Evolutionary conservation across 2,797 vertebrate genomes (phyloP), one percentile per base, ranked within the genome.

Genomic region (Mormyrops boulengeri): DNA sequence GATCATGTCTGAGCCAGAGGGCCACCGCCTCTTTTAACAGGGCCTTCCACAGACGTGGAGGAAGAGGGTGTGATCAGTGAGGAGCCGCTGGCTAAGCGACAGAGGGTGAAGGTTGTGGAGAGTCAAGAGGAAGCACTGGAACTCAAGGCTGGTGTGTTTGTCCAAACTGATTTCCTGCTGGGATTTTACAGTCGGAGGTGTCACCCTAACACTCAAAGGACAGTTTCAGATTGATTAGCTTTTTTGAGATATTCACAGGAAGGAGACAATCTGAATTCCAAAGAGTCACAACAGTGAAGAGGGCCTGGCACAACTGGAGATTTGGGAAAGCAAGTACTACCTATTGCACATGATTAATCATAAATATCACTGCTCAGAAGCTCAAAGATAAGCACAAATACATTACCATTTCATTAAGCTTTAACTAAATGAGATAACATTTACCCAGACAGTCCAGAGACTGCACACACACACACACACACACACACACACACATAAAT

Each of bases 41-140:
- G 97, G 91, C 96, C 97, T 90, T 97, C 97, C 90, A 97, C 97
- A 60, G 97, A 97, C 90, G 97, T 97, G 92, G 97, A 96, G 89
- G 97, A 97, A 94, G 97, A 97, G 93, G 97, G 96, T 2, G 96
- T 97, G 85, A 96, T 97, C 92, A 97, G 96, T 0, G 97, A 97
- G 91, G 96, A 97, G 85, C 97, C 97, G 0, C 95, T 94, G 50
- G 34, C 96, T 73, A 97, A 97, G 92, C 96, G 96, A 89, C 96
- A 95, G 77, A 95, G 96, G 92, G 95, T 97, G 90, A 95, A 97
- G 93, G 95, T 97, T 90, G 95, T 96, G 94, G 97, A 97, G 94
- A 96, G 95, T 91, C 94, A 95, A 44, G 93, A 96, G 93, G 96
- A 97, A 85, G 95, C 95, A 88, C 95, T 95, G 93, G 96, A 97